Evolutionary conservation across 2,113 vertebrate genomes (phyloP), one percentile per base, ranked within the genome.

Genomic region (Protobothrops mucrosquamatus): DNA sequence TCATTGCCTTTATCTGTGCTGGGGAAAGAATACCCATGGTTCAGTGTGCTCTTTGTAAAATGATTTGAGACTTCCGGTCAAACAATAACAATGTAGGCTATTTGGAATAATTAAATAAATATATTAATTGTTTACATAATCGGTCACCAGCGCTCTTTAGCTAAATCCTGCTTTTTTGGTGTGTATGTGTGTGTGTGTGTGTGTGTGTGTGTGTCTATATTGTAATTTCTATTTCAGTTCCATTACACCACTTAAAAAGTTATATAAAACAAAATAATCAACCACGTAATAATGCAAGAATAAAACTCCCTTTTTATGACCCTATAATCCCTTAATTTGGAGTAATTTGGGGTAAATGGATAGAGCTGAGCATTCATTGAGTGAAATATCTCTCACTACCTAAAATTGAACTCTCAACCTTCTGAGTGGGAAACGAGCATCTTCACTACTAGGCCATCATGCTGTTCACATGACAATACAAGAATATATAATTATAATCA

Each of bases 1-100:
- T 88, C 92, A 94, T 92, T 46, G 91, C 92, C 43, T 34, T 92
- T 87, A 89, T 9, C 85, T 1, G 24, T n/a, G 6, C 39, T 54
- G 11, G 92, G 20, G 87, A 95, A 91, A 87, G 57, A 14, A 74
- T 39, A 74, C 69, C 61, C 12, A 69, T n/a, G 4, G 29, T 69
- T 74, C 69, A 34, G n/a, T n/a, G 12, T 74, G 12, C 1, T 34
- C 6, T 34, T 74, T 18, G 6, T 39, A 74, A 74, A 74, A 74
- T 39, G 1, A 74, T 34, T 39, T 74, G 69, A 74, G n/a, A 74
- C 15, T 74, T 34, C n/a, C 1, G 0, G 69, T 18, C 69, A 74
- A 34, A 69, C 14, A 69, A 15, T n/a, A 74, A 39, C n/a, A 18
- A 39, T 39, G n/a, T 74, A 20, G n/a, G 64, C 12, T 29, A 69